Percentiles rank a stretch among this genome's conserved stretches.
phyloP scores from a whole-genome alignment of 2,797 vertebrate genomes.

The Simalia tracyae region DNA sequence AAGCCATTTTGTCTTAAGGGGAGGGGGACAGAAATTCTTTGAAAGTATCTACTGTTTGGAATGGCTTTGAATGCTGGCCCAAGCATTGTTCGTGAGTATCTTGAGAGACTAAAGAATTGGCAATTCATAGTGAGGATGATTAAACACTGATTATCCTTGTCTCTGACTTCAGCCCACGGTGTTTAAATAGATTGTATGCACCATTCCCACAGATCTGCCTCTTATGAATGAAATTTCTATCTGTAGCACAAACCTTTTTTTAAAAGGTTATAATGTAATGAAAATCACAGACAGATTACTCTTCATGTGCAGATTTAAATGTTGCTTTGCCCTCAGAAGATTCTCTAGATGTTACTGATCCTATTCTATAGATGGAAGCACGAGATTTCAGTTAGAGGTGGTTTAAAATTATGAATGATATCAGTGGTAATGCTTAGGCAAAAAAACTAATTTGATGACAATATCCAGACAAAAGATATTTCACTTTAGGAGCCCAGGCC shows the following conservation, averaged over 20 bases:
- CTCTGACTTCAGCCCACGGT: conserved; percentile 54
- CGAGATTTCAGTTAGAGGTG: neutral
- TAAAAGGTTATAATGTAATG: neutral
- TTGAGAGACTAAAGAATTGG: conserved; percentile 73
- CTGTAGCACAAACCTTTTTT: neutral
- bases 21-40: conserved; percentile 71
- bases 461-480: neutral
- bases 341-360: neutral
- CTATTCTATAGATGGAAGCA: neutral
- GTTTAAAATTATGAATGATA: neutral
- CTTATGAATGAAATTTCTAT: neutral
- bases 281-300: neutral
- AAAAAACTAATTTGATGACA: neutral
- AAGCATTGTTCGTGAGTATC: conserved; percentile 78
- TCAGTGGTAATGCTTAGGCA: neutral
- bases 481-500: neutral
- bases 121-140: conserved; percentile 71
- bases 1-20: conserved; percentile 68
- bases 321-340: neutral
- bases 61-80: conserved; percentile 70
- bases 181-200: conserved; percentile 51
- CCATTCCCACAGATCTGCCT: neutral
- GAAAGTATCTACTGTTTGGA: conserved; percentile 69
- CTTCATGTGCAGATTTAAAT: neutral
- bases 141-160: conserved; percentile 70